phyloP scores from a whole-genome alignment of 2,888 invertebrate genomes.

The Cactoblastis cactorum region DNA sequence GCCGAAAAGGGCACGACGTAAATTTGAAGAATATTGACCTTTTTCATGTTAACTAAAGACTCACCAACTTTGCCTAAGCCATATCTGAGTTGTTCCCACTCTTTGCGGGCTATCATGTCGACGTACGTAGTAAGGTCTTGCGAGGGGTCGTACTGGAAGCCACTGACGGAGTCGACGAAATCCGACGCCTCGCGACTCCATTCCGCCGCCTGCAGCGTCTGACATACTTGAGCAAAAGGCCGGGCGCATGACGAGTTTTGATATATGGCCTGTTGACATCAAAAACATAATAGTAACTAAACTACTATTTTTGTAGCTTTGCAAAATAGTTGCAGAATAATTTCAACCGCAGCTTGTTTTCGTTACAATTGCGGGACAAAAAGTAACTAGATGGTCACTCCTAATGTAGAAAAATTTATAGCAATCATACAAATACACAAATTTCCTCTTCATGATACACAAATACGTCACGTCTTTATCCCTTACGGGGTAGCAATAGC shows the following conservation, averaged over 20 bases:
- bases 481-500: too few species aligned
- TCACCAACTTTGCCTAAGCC: constrained; percentile 57
- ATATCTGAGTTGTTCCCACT: constrained; percentile 67
- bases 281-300: not conserved
- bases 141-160: constrained; percentile 43
- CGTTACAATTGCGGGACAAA: too few species aligned
- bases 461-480: too few species aligned
- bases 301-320: too few species aligned
- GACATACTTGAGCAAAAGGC: constrained; percentile 47
- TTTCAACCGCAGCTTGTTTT: too few species aligned
- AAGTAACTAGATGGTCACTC: too few species aligned
- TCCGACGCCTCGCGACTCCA: constrained; percentile 38
- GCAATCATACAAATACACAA: too few species aligned
- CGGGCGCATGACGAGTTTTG: constrained; percentile 24
- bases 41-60: not conserved
- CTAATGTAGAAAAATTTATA: too few species aligned
- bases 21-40: too few species aligned
- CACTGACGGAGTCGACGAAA: constrained; percentile 8
- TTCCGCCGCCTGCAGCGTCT: constrained; percentile 38
- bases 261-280: constrained; percentile 37
- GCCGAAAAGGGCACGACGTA: too few species aligned
- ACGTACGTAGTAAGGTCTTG: constrained; percentile 60
- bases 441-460: too few species aligned
- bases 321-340: too few species aligned
- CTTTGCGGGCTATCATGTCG: constrained; percentile 65